These are phyloP conservation scores for Pteronura brasiliensis DNA, from an alignment of 2,113 vertebrate genomes.

Conservation along the genomic window DNA sequence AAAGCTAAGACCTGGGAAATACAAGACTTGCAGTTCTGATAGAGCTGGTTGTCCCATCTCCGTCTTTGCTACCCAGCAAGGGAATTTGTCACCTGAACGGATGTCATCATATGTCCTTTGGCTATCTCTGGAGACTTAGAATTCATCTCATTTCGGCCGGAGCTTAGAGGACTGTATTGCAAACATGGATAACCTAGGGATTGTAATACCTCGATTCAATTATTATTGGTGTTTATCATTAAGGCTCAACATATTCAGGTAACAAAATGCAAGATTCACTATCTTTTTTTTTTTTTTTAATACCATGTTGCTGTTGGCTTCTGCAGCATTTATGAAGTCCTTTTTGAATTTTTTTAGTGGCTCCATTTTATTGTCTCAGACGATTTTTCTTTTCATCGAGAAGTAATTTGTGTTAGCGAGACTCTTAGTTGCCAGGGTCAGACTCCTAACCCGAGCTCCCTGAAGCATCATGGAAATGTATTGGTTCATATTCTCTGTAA, in stretches of 20 bases:
- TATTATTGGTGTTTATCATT: not conserved
- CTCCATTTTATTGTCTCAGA: not conserved
- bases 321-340: not conserved
- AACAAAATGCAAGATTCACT: not conserved
- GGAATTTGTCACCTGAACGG: not conserved
- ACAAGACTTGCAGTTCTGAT: not conserved
- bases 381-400: not conserved
- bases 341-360: not conserved
- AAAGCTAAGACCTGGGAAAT: not conserved
- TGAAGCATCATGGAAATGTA: not conserved
- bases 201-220: not conserved
- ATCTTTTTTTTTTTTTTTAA: not conserved
- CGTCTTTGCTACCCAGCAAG: not conserved
- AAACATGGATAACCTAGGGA: not conserved
- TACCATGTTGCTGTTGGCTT: not conserved
- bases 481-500: not conserved
- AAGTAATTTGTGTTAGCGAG: not conserved
- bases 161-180: not conserved
- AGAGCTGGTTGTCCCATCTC: not conserved
- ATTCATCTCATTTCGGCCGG: not conserved
- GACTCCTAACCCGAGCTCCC: not conserved
- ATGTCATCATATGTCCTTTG: not conserved
- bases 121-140: not conserved
- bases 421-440: not conserved
- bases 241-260: not conserved